phyloP scores from a whole-genome alignment of 2,888 invertebrate species.

The Eledone cirrhosa region DNA sequence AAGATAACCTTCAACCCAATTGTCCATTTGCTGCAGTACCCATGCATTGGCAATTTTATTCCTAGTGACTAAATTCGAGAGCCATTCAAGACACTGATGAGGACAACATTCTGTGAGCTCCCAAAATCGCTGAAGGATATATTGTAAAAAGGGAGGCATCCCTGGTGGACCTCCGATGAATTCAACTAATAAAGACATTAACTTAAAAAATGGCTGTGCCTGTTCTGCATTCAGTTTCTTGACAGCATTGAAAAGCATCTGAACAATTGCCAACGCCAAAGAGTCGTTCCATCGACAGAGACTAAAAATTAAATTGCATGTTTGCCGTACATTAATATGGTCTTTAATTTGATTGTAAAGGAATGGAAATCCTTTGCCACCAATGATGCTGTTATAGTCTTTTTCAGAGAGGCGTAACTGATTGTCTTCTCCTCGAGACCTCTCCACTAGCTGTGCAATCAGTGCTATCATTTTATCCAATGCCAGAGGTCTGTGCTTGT shows the following conservation, averaged over 20 bases:
- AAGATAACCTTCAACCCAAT: slow-evolving; percentile 89
- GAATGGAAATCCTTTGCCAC: slow-evolving; percentile 92
- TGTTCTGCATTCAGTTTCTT: slow-evolving; percentile 85
- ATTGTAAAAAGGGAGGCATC: slow-evolving; percentile 88
- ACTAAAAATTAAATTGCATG: slow-evolving; percentile 89
- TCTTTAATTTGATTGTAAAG: slow-evolving; percentile 94
- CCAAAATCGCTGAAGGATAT: slow-evolving; percentile 88
- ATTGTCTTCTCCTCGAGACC: slow-evolving; percentile 80
- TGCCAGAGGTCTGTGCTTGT: slow-evolving; percentile 87
- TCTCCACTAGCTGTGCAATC: slow-evolving; percentile 86
- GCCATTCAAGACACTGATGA: slow-evolving; percentile 91
- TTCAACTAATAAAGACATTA: slow-evolving; percentile 87
- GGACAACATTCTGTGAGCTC: slow-evolving; percentile 84
- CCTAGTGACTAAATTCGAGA: slow-evolving; percentile 74
- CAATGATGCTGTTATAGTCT: slow-evolving; percentile 84
- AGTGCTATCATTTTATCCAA: slow-evolving; percentile 95
- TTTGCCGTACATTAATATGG: slow-evolving; percentile 89
- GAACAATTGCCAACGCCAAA: slow-evolving; percentile 86
- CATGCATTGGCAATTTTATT: slow-evolving; percentile 90
- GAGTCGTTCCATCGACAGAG: slow-evolving; percentile 90
- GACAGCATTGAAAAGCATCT: slow-evolving; percentile 89
- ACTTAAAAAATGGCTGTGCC: slow-evolving; percentile 90
- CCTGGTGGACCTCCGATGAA: slow-evolving; percentile 79
- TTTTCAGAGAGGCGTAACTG: slow-evolving; percentile 77
- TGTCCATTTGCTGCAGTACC: slow-evolving; percentile 90